Base-by-base conservation (phyloP, 2,797 vertebrate genomes). In the Mus caroli region DNA sequence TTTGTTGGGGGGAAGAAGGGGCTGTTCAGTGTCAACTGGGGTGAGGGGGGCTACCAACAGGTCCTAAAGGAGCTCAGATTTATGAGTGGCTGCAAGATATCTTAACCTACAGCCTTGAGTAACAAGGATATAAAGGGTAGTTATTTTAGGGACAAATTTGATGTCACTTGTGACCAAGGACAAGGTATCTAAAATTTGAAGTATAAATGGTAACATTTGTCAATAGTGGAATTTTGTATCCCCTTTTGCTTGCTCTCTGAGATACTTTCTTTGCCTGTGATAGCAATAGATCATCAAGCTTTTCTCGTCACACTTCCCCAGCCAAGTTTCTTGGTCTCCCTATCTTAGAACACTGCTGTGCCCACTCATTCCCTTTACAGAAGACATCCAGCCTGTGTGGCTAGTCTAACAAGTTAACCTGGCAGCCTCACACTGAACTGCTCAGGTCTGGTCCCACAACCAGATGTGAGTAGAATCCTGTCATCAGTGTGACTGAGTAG, bases 131-230 rank as follows among this genome's bases (percentile, higher is more conserved):
- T 98, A 98, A 97, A 95, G 96, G 95, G 88, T 98, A 98, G 96
- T 90, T 97, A 97, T 98, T 98, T 98, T 98, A 97, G 96, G 98
- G 95, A 98, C 97, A 98, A 98, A 98, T 98, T 98, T 98, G 97
- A 92, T 98, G 98, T 98, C 98, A 98, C 95, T 98, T 97, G 97
- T 98, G 98, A 98, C 97, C 98, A 98, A 98, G 98, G 97, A 98
- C 97, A 98, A 98, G 94, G 94, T 98, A 97, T 98, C 97, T 75
- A 10, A 98, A 98, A 98, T 98, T 97, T 97, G 97, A 98, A 97
- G 98, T 97, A 94, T 98, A 98, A 98, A 97, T 97, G 97, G 97
- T 98, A 92, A 98, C 96, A 98, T 98, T 98, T 98, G 97, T 98
- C 98, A 98, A 96, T 96, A 97, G 91, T 97, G 96, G 79, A 93